Base-by-base conservation (phyloP, 2,797 vertebrate genomes). In the Takifugu rubripes region DNA sequence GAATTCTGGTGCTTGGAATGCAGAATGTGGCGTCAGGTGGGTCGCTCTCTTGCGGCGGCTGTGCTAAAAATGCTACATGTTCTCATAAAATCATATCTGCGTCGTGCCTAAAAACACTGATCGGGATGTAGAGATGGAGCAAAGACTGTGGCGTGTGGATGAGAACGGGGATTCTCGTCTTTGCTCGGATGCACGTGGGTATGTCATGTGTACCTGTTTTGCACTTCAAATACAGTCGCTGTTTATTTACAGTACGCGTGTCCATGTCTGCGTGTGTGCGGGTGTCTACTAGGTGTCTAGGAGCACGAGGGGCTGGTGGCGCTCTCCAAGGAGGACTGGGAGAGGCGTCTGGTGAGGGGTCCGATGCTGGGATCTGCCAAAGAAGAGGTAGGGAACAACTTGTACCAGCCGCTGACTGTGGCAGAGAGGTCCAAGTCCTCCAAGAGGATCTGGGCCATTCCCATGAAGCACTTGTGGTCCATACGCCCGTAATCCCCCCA, bases 381-480 rank as follows among this genome's bases (percentile, higher is more conserved):
- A 5, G 97, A 99, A 66, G 96, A 98, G 43, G 96, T 98, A 80
- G 97, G 96, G 87, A 99, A 99, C 85, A 99, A 94, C 94, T 95
- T 99, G 90, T 97, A 99, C 97, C 97, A 99, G 87, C 97, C 97
- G 0, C 91, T 78, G 58, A 97, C 92, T 0, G 67, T 66, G 15
- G 92, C 91, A 36, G 94, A 94, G 84, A 99, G 93, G 83, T 99
- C 97, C 75, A 99, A 90, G 91, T 99, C 97, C 40, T 99, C 97
- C 83, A 99, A 85, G 57, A 97, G 90, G 82, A 99, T 98, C 91
- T 99, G 97, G 53, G 95, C 96, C 96, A 98, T 97, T 70, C 97
- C 97, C 97, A 99, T 98, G 94, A 99, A 99, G 92, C 95, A 95
- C 90, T 99, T 99, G 93, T 95, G 93, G 92, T 99, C 97, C 97